Percentiles rank a stretch among this genome's conserved stretches.
Evolutionary conservation across 2,888 invertebrate species (phyloP).

Genomic region (Cantharis rustica): DNA sequence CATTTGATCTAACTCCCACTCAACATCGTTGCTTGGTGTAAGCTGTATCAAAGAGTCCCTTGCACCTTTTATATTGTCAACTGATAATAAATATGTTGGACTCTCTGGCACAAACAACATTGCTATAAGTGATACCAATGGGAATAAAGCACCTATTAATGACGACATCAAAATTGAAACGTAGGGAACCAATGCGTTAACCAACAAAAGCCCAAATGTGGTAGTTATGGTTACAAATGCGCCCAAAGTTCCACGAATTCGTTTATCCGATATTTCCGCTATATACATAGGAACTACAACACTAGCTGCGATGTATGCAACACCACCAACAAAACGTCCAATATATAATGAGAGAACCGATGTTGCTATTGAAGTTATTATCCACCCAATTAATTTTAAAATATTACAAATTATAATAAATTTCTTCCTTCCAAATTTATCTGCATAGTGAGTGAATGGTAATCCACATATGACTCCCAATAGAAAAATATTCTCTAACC

Average conservation of each 20-base stretch:
- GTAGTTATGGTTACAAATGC: background rate
- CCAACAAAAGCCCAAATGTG: background rate
- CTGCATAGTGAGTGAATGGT: background rate
- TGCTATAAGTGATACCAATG: background rate
- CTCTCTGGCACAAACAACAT: background rate
- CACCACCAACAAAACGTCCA: background rate
- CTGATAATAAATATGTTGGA: background rate
- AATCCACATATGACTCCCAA: background rate
- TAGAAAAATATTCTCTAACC: background rate
- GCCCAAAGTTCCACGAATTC: background rate
- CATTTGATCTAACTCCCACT: background rate
- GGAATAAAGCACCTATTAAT: background rate
- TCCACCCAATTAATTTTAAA: background rate
- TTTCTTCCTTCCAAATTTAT: background rate
- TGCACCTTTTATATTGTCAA: background rate
- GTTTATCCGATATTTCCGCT: background rate
- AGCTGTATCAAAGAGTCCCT: background rate
- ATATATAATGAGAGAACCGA: background rate
- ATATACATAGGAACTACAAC: background rate
- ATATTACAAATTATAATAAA: background rate
- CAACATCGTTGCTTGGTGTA: background rate
- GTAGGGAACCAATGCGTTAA: background rate
- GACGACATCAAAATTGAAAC: background rate
- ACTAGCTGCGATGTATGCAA: background rate
- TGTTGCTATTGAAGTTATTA: background rate